Percentiles rank a stretch among this genome's conserved stretches.
These are phyloP conservation scores for Strigamia crassipes DNA, from an alignment of 2,888 invertebrate species.

Conservation along the genomic window DNA sequence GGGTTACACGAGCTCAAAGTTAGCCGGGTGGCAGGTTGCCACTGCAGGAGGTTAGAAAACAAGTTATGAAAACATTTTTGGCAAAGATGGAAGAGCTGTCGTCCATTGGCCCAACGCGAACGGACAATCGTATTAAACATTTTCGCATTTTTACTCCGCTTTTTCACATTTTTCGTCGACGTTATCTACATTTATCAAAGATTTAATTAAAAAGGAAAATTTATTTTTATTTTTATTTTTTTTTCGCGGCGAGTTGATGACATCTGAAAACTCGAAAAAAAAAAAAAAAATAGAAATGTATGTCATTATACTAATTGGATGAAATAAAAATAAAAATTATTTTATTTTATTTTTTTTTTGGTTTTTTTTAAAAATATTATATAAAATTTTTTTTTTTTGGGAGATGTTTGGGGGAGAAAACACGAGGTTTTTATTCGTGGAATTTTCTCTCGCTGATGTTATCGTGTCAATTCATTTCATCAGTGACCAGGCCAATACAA, in stretches of 20 bases:
- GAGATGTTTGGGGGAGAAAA: no score
- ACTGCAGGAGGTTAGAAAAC: not conserved
- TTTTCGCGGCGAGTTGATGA: not conserved
- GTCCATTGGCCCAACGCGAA: not conserved
- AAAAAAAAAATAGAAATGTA: not conserved
- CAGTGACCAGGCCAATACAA: not conserved
- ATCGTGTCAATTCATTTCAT: not conserved
- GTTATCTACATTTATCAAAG: not conserved
- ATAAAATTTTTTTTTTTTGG: no score
- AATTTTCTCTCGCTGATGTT: not conserved
- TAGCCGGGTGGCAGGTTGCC: not conserved
- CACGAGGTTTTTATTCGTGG: not conserved
- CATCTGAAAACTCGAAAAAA: not conserved
- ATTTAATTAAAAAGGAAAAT: not conserved
- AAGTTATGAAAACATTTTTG: not conserved
- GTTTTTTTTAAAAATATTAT: no score
- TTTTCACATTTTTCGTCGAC: not conserved
- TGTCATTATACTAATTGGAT: not conserved
- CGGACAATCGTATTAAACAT: not conserved
- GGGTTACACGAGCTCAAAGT: not conserved
- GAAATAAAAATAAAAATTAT: not conserved
- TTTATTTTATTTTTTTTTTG: no score
- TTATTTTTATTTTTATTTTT: not conserved
- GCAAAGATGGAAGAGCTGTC: not conserved
- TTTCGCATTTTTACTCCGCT: no score